These are phyloP conservation scores for Mugil cephalus DNA, from an alignment of 2,113 vertebrate species.

Conservation along the genomic window DNA sequence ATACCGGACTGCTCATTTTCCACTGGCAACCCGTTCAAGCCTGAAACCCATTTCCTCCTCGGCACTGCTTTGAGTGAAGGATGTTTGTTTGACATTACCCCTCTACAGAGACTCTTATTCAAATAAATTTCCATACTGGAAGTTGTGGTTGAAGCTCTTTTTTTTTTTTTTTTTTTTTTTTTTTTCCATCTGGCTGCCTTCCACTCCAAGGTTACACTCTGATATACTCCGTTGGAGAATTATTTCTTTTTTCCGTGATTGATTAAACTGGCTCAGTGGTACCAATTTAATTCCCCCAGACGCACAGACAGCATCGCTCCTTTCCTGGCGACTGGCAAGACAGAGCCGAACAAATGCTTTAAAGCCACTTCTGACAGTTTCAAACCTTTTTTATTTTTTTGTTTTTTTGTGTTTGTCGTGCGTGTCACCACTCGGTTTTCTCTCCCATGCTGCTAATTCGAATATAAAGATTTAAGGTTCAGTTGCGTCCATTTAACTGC, in stretches of 20 bases:
- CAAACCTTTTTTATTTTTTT: constrained; percentile 30
- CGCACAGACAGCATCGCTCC: constrained; percentile 16
- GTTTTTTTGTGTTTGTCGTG: constrained; percentile 17
- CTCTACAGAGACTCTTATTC: constrained; percentile 31
- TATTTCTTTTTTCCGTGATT: constrained; percentile 18
- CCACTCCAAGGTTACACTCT: constrained; percentile 53
- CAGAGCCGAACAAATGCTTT: constrained; percentile 38
- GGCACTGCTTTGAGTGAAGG: constrained; percentile 20
- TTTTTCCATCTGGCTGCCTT: background rate
- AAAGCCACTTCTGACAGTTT: constrained; percentile 45
- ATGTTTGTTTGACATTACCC: constrained; percentile 31
- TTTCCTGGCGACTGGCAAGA: constrained; percentile 36
- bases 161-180: background rate
- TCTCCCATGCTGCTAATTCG: constrained; percentile 23
- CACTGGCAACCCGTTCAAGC: background rate
- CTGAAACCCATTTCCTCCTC: constrained; percentile 22
- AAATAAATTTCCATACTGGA: constrained; percentile 66
- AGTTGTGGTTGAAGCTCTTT: constrained; percentile 27
- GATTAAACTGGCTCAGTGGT: constrained; percentile 46
- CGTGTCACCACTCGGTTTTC: constrained; percentile 35
- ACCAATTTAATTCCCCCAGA: constrained; percentile 54
- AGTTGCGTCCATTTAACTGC: constrained; percentile 12
- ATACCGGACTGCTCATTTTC: constrained; percentile 8
- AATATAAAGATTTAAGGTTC: constrained; percentile 24
- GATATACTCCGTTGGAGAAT: background rate